Evolutionary conservation across 2,113 vertebrate species (phyloP), one percentile per base, ranked within the genome.

Genomic region (Cygnus buccinator): DNA sequence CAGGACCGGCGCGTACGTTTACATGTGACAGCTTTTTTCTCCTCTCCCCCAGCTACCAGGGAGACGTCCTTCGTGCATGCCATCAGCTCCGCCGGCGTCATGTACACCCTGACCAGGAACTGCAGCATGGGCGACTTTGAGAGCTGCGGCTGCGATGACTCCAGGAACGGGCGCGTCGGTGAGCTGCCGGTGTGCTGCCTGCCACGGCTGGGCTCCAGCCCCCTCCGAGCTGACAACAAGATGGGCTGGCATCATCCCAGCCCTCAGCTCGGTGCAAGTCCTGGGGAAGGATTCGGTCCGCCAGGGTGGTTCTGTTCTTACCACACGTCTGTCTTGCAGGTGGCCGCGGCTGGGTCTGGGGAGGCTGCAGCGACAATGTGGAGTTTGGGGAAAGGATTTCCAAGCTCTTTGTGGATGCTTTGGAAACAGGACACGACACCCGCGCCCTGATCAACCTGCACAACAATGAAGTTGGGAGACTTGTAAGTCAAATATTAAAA

Each of bases 71-170:
- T 99, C 25, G 98, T 99, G 11, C 99, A 99, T 1, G 99, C 99
- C 16, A 99, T 99, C 98, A 99, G 99, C 95, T 99, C 99, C 0
- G 99, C 99, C 0, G 99, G 99, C 22, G 99, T 99, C 61, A 99
- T 99, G 99, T 98, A 99, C 96, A 98, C 98, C 11, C 98, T 99
- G 52, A 99, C 99, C 78, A 99, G 99, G 97, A 99, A 99, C 98
- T 99, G 99, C 71, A 99, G 99, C 94, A 98, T 99, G 98, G 99
- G 99, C 0, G 99, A 99, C 94, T 99, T 99, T 33, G 99, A 99
- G 84, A 99, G 98, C 97, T 99, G 99, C 23, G 99, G 99, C 89
- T 99, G 99, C 37, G 99, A 99, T 39, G 99, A 99, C 90, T 99
- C 99, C 63, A 98, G 98, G 94, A 99, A 98, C 22, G 99, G 99